Evolutionary conservation across 2,888 invertebrate species (phyloP).

Genomic region (Xanthia togata): DNA sequence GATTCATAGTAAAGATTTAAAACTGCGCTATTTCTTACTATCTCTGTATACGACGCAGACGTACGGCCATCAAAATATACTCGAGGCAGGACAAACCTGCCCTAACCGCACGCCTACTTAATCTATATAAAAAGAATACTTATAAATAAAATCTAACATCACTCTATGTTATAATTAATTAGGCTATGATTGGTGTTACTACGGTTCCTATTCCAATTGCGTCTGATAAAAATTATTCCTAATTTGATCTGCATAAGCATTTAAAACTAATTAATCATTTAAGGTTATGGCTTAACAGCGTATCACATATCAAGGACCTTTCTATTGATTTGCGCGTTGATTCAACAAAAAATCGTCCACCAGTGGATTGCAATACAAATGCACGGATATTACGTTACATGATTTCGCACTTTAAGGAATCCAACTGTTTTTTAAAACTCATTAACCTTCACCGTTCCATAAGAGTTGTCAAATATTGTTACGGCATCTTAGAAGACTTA

Average conservation of each 20-base stretch:
- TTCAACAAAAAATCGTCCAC: constrained; percentile 19
- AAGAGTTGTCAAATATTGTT: constrained; percentile 4
- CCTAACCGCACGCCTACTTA: constrained; percentile 69
- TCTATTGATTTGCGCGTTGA: constrained; percentile 57
- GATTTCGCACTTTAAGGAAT: constrained; percentile 11
- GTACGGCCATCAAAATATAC: constrained; percentile 68
- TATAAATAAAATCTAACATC: constrained; percentile 88
- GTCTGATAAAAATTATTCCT: constrained; percentile 69
- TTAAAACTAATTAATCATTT: constrained; percentile 70
- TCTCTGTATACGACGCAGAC: constrained; percentile 80
- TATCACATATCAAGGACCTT: constrained; percentile 72
- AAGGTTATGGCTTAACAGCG: constrained; percentile 77
- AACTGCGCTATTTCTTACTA: constrained; percentile 82
- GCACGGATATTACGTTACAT: constrained; percentile 3
- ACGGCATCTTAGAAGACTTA: neutral
- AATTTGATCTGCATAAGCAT: constrained; percentile 79
- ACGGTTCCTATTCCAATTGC: constrained; percentile 82
- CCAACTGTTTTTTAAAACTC: constrained; percentile 28
- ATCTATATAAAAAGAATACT: constrained; percentile 84
- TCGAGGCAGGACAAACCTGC: constrained; percentile 53
- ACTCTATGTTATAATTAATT: constrained; percentile 86
- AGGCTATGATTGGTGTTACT: constrained; percentile 90
- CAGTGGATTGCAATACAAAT: constrained; percentile 9
- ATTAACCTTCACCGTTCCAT: constrained; percentile 41
- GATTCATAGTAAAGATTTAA: constrained; percentile 84